These are phyloP conservation scores for Nixonia krombeini DNA, from an alignment of 1,140 invertebrate species.

Conservation along the genomic window DNA sequence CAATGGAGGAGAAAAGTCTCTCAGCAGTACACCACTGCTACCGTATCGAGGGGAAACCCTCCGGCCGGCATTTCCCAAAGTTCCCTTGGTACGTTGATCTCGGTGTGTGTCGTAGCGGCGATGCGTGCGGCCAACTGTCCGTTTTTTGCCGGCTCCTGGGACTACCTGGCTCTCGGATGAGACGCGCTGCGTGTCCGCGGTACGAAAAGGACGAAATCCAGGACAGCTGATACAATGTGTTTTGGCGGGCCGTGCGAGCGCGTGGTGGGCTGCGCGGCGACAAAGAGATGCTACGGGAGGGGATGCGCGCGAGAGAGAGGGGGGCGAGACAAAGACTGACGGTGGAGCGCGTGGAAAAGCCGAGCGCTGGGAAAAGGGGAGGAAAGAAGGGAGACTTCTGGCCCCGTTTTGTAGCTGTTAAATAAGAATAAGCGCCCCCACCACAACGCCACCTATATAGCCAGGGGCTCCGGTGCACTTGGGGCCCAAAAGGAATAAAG, in stretches of 20 bases:
- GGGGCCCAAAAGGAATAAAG: constrained; percentile 68
- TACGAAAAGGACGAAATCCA: constrained; percentile 55
- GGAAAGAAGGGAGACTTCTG: constrained; percentile 32
- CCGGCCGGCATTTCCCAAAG: too few species aligned
- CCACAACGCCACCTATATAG: constrained; percentile 52
- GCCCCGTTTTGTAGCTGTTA: constrained; percentile 60
- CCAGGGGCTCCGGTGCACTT: constrained; percentile 47
- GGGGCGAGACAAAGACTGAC: not conserved
- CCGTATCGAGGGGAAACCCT: too few species aligned
- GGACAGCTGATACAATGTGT: constrained; percentile 68
- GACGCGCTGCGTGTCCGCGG: constrained; percentile 14
- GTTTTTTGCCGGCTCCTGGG: not conserved
- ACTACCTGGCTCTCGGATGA: constrained; percentile 38
- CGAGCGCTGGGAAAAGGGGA: constrained; percentile 32
- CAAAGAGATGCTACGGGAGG: constrained; percentile 13
- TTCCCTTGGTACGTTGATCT: too few species aligned
- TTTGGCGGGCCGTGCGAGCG: constrained; percentile 60
- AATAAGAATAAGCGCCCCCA: constrained; percentile 65
- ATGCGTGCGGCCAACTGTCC: too few species aligned
- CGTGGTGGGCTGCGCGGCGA: constrained; percentile 15
- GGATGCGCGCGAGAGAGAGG: not conserved
- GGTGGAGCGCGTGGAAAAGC: constrained; percentile 8
- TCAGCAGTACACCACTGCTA: too few species aligned
- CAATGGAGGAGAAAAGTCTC: too few species aligned
- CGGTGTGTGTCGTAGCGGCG: too few species aligned